Conservation (phyloP, 2,888 invertebrate species). For the Agrotis ipsilon region DNA sequence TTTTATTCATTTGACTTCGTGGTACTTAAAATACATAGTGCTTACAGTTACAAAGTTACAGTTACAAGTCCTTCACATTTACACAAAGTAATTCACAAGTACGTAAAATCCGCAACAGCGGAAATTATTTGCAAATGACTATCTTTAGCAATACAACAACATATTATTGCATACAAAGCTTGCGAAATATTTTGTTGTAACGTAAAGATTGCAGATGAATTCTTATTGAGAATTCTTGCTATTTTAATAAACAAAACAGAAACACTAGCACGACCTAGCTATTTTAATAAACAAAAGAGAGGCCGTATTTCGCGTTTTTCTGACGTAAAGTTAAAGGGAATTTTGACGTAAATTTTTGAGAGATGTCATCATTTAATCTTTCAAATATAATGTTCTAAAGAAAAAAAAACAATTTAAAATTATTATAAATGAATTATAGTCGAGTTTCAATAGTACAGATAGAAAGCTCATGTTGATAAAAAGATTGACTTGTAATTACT, state of each 20-base stretch:
- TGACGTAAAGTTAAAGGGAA: no score
- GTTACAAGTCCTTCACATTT: neutral
- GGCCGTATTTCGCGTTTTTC: no score
- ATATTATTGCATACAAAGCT: conserved; percentile 5
- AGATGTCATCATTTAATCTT: no score
- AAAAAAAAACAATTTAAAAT: no score
- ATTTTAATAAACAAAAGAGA: neutral
- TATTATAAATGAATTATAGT: neutral
- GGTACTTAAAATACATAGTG: no score
- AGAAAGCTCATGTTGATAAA: neutral
- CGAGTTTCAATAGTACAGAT: neutral
- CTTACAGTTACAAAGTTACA: neutral
- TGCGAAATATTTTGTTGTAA: conserved; percentile 2
- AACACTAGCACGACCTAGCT: no score
- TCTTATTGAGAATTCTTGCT: no score
- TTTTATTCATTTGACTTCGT: neutral
- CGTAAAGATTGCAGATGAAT: neutral
- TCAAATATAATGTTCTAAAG: no score
- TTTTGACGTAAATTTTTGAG: no score
- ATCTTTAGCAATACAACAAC: neutral
- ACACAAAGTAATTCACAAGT: neutral
- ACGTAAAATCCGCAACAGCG: neutral
- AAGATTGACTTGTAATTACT: neutral
- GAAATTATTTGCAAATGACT: neutral
- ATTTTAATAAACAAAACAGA: neutral